Base-by-base conservation (phyloP, 92 coral and sea anemone species). In the Desmophyllum pertusum region DNA sequence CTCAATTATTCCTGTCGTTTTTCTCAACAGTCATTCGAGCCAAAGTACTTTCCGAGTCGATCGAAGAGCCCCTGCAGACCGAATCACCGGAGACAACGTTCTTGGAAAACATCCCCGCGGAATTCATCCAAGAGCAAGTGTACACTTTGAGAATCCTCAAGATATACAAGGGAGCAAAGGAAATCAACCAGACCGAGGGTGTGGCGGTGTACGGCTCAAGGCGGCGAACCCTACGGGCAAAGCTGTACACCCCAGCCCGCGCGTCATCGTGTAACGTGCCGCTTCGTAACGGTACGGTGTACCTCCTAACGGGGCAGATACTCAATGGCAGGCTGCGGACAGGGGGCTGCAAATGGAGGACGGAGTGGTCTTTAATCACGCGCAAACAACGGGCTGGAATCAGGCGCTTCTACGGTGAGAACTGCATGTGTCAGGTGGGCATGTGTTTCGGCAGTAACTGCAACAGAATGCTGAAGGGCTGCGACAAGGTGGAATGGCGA, bases 141-240 rank as follows among this genome's bases (percentile, higher is more conserved):
- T 97, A 97, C 84, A 87, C 93, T 13, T 71, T 97, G 42, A 94
- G 97, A 41, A 90, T 97, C 27, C 90, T 94, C 38, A 97, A 97
- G 79, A 89, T 95, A 14, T 97, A 92, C 89, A 97, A 97, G 87
- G 99, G 99, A 35, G 79, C 71, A 13, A 11, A 52, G 40, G 84
- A 84, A 25, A 84, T 89, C 37, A 91, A 73, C 13, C 70, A 75
- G 30, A 70, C 93, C 11, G 85, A 75, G 6, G 84, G 91, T 23
- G 69, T 78, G 10, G 39, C 57, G 31, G 84, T 76, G 4, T 89
- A 88, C 52, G 95, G 93, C 18, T 81, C 93, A 1, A 77, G 84
- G 9, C 15, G 68, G 23, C 76, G 91, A 50, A 85, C 80, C 25
- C 69, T 76, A 61, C 79, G 33, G 2, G 84, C 86, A 13, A 92